These are phyloP conservation scores for Anolis apletophallus DNA, from an alignment of 2,797 vertebrate species.

Conservation along the genomic window DNA sequence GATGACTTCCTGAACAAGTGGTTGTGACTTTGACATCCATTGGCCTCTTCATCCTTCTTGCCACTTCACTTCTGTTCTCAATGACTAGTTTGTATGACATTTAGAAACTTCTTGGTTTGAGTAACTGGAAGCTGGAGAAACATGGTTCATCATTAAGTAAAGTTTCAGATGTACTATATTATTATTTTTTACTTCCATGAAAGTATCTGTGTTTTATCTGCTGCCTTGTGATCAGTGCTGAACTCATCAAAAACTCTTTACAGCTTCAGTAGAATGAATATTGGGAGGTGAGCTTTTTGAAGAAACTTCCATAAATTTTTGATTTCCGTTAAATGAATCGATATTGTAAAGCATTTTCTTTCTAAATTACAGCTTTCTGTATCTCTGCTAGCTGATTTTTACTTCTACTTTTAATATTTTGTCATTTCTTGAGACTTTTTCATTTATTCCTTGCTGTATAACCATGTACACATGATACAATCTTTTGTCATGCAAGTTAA, in stretches of 20 bases:
- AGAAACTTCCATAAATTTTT: slow-evolving; percentile 65
- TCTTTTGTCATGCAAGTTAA: not conserved
- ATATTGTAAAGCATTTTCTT: slow-evolving; percentile 39
- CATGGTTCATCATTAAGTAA: not conserved
- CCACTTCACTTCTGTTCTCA: not conserved
- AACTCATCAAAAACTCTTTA: slow-evolving; percentile 61
- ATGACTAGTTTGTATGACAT: slow-evolving; percentile 40
- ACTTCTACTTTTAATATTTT: not conserved
- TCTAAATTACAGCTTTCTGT: slow-evolving; percentile 48
- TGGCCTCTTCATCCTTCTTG: not conserved
- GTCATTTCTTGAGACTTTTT: not conserved
- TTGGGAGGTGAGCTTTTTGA: slow-evolving; percentile 68
- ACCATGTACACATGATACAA: not conserved
- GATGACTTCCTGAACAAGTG: not conserved
- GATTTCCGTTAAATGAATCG: slow-evolving; percentile 49
- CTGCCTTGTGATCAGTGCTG: slow-evolving; percentile 61
- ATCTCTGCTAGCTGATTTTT: slow-evolving; percentile 45
- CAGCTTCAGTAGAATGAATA: slow-evolving; percentile 67
- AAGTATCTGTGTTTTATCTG: slow-evolving; percentile 54
- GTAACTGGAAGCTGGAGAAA: not conserved
- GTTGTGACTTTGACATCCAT: rapidly evolving
- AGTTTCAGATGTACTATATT: slow-evolving; percentile 11
- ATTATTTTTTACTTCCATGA: slow-evolving; percentile 3
- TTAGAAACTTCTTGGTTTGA: slow-evolving; percentile 17
- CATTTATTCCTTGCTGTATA: not conserved